Evolutionary conservation across 2,113 vertebrate genomes (phyloP), one percentile per base, ranked within the genome.

Genomic region (Centropristis striata): DNA sequence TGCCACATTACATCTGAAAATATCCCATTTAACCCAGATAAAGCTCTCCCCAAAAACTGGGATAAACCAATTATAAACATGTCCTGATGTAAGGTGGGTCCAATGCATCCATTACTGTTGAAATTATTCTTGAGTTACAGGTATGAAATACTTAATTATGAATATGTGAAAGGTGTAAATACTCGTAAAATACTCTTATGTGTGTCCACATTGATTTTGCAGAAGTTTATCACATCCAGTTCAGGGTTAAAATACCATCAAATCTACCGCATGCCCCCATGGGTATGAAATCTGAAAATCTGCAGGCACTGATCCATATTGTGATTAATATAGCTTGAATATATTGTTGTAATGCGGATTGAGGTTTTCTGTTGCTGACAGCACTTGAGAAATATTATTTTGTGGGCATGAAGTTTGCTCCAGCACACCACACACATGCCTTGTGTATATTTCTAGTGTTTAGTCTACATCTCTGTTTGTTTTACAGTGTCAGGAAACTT

Each of bases 391-490:
- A 66, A 47, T 69, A 42, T 72, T 60, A 71, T 51, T 68, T 77
- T 79, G 28, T 57, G 44, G 61, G 14, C 25, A 28, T 42, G 0
- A 71, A 67, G 61, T 80, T 67, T 74, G 37, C 25, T 70, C 23
- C 46, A 57, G 20, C 23, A 44, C 55, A 58, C 71, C 9, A 21
- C 54, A 44, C 54, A 23, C 66, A 58, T 63, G 61, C 20, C 15
- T 67, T 46, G 41, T 84, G 50, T 72, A 23, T 67, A 72, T 44
- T 55, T 37, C 21, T 49, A 37, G 27, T 82, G 78, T 86, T 88
- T 84, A 78, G 63, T 75, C 76, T 44, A 25, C 41, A 21, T 72
- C 73, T 55, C 49, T 39, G 41, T 50, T 84, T 80, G 55, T 80
- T 84, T 80, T 73, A 73, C 36, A 64, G 44, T 51, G 65, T 67